Conservation (phyloP, 2,113 vertebrate genomes). For the Salvelinus sp. region DNA sequence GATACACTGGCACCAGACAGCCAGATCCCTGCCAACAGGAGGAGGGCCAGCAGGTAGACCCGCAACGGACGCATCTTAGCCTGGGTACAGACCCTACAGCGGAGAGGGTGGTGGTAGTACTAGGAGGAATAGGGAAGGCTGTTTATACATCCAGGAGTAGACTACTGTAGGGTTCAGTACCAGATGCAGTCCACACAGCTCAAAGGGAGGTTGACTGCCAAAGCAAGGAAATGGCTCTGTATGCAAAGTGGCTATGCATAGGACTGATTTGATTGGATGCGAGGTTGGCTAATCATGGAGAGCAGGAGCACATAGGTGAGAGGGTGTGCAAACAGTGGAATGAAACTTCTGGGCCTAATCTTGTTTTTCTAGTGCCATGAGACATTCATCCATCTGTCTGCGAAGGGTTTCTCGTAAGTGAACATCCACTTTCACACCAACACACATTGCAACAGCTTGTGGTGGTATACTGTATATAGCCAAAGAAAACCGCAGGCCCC, state of each 20-base stretch:
- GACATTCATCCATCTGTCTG: neutral
- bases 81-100: neutral
- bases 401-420: too few species aligned
- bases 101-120: too few species aligned
- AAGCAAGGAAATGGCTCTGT: neutral
- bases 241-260: conserved; percentile 20
- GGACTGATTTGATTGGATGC: neutral
- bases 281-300: neutral
- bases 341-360: neutral
- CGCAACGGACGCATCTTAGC: conserved; percentile 37
- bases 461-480: neutral
- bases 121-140: too few species aligned
- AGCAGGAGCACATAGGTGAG: neutral
- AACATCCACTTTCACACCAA: neutral
- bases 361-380: neutral
- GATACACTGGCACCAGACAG: conserved; percentile 50
- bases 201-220: neutral
- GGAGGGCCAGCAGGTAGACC: conserved; percentile 29
- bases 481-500: neutral
- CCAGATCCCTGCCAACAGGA: conserved; percentile 25
- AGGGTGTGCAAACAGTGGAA: neutral
- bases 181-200: neutral
- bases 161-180: too few species aligned
- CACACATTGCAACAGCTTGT: neutral
- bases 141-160: too few species aligned